A percentile compares a stretch with the other conserved stretches of the same genome.
Evolutionary conservation across 2,888 invertebrate genomes (phyloP).

Genomic region (Xanthia icteritia): DNA sequence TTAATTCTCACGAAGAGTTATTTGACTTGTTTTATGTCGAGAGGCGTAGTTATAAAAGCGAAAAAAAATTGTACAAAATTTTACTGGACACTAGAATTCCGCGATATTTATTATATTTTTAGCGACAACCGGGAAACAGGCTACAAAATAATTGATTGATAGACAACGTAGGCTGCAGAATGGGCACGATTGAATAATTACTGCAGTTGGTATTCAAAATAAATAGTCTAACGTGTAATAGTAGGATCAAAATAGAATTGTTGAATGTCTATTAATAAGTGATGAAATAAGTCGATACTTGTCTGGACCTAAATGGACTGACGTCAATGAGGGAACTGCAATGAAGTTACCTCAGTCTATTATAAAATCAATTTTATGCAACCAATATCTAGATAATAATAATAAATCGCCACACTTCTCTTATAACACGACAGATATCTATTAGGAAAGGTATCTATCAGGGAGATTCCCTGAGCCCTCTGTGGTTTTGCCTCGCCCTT

Average conservation of each 20-base stretch:
- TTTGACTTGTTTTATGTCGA: slow-evolving; percentile 25
- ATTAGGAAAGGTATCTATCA: too few species aligned
- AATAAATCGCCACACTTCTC: too few species aligned
- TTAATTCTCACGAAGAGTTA: slow-evolving; percentile 40
- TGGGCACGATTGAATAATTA: slow-evolving; percentile 24
- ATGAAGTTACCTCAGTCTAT: not conserved
- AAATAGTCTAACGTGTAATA: not conserved
- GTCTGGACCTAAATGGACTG: slow-evolving; percentile 10
- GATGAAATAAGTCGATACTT: slow-evolving; percentile 11
- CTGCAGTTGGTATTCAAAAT: slow-evolving; percentile 9
- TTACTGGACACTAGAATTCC: not conserved
- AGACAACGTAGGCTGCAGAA: slow-evolving; percentile 7
- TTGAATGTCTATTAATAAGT: slow-evolving; percentile 13
- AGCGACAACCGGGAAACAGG: slow-evolving; percentile 12
- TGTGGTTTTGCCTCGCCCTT: too few species aligned
- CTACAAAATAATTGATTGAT: slow-evolving; percentile 45
- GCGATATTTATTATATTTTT: slow-evolving; percentile 25
- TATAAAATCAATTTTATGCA: not conserved
- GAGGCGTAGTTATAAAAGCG: slow-evolving; percentile 5
- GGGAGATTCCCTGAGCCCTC: too few species aligned
- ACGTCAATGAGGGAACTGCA: not conserved
- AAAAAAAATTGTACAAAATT: too few species aligned
- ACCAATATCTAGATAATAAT: too few species aligned
- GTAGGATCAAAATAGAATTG: slow-evolving; percentile 3
- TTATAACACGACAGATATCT: too few species aligned